A percentile compares a stretch with the other conserved stretches of the same genome.
These are phyloP conservation scores for Tenthredo livida DNA, from an alignment of 2,888 invertebrate species.

Conservation along the genomic window DNA sequence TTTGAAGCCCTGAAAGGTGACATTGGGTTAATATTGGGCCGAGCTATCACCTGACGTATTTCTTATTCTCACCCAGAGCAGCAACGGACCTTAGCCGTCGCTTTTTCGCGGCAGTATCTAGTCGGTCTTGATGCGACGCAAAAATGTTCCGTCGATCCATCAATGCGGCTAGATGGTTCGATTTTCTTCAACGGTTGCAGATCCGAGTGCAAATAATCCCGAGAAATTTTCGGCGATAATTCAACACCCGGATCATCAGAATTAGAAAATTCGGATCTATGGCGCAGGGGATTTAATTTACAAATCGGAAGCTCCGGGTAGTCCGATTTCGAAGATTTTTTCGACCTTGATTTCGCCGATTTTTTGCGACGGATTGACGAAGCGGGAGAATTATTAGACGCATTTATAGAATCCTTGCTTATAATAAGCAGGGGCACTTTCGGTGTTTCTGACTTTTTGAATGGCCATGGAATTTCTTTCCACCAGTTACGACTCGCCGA, in stretches of 20 bases:
- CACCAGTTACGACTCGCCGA: neutral
- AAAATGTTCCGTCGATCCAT: neutral
- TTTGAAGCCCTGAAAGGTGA: neutral
- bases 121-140: neutral
- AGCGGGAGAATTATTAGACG: neutral
- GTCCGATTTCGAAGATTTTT: neutral
- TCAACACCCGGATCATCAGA: neutral
- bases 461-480: neutral
- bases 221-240: neutral
- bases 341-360: neutral
- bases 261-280: neutral
- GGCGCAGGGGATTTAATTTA: neutral
- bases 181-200: neutral
- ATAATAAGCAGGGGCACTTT: neutral
- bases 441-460: neutral
- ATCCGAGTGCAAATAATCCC: neutral
- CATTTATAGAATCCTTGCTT: conserved; percentile 8
- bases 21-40: neutral
- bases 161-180: neutral
- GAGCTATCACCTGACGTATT: neutral
- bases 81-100: neutral
- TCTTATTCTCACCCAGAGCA: neutral
- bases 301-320: neutral
- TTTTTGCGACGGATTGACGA: neutral
- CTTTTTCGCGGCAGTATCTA: neutral